Percentiles rank a stretch among this genome's conserved stretches.
Evolutionary conservation across 2,113 vertebrate species (phyloP).

Genomic region (Polypterus bichir): DNA sequence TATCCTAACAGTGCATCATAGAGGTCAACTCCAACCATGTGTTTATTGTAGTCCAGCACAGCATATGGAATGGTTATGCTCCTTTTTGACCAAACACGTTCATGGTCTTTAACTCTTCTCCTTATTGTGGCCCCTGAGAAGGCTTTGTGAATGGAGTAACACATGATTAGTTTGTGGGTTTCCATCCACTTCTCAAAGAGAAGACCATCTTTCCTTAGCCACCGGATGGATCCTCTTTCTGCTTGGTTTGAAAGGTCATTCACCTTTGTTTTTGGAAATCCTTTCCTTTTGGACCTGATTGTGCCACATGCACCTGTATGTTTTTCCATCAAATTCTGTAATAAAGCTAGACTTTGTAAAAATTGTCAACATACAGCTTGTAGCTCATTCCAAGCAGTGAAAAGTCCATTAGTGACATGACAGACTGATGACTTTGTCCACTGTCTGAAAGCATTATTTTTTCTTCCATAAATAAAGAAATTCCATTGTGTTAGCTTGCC

Average conservation of each 20-base stretch:
- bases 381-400: background rate
- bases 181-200: slow-evolving; percentile 4
- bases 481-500: background rate
- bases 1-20: background rate
- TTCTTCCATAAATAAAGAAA: slow-evolving; percentile 1
- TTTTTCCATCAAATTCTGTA: background rate
- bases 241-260: background rate
- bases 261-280: background rate
- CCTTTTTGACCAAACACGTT: background rate
- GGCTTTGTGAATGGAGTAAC: background rate
- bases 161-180: background rate
- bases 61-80: background rate
- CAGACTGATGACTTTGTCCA: background rate
- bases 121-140: background rate
- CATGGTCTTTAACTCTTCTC: background rate
- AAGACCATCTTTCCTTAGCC: background rate
- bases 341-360: background rate
- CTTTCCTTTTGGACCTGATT: background rate
- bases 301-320: background rate
- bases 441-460: background rate
- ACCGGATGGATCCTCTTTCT: background rate
- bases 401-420: background rate
- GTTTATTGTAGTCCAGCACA: background rate
- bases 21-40: background rate
- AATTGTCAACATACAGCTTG: background rate